Evolutionary conservation across 2,113 vertebrate genomes (phyloP), one percentile per base, ranked within the genome.

Genomic region (Amazona guildingii): DNA sequence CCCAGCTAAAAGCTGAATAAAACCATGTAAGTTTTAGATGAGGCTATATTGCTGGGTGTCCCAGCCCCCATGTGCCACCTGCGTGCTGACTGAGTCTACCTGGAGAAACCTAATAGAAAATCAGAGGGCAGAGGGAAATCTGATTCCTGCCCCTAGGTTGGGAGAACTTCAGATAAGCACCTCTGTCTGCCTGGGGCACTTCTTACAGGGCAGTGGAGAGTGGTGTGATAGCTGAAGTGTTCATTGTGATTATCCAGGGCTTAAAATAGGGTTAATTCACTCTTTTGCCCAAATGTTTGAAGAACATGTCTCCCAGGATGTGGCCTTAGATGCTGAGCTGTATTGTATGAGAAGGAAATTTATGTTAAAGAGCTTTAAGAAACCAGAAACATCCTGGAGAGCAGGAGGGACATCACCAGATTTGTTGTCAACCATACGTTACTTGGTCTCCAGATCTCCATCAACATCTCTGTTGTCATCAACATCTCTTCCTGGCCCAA

Each of bases 331-430:
- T 1, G 4, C 31, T 81, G 73, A 73, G 13, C 43, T 54, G 10
- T 33, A 39, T 14, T 63, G n/a, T 24, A 35, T 2, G 0, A 28
- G 44, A 81, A 74, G 11, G 10, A 31, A 43, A 27, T 41, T 77
- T 54, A 35, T 37, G 18, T 31, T 77, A 62, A 72, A 89, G 46
- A 70, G 18, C 9, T 25, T 68, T 39, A 83, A 37, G 8, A 69
- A 59, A 27, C 25, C 69, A 77, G 63, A 80, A 86, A 37, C 11
- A 11, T 61, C 19, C 25, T 51, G 39, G 39, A 66, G 31, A 69
- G 25, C 0, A 4, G 44, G 19, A 55, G 51, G 14, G 20, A 49
- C 5, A 11, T 10, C 21, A 20, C 17, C 0, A 1, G 23, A 3
- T 23, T 85, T 17, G 33, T 74, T 62, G 49, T 48, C 54, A 74